Evolutionary conservation across 2,797 vertebrate genomes (phyloP), one percentile per base, ranked within the genome.

Genomic region (Sternotherus odoratus): DNA sequence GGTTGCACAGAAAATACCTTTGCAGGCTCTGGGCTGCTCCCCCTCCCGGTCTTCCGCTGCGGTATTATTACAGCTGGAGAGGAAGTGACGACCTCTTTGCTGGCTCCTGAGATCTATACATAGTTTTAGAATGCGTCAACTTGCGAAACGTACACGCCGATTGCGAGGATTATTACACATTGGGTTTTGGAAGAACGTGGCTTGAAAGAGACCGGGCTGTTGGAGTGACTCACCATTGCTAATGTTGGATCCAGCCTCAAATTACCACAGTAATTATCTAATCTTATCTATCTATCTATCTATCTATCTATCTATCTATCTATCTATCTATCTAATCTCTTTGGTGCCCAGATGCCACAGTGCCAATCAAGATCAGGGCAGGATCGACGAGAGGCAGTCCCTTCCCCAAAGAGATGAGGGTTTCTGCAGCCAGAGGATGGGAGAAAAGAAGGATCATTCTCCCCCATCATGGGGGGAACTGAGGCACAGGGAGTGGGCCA

Each of bases 61-160:
- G 21, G 69, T 78, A 72, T 85, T 91, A 93, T 93, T 87, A 91
- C 92, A 93, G 92, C 88, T 93, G 92, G 82, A 85, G 36, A 88
- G 85, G 88, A 91, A 93, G 87, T 91, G 82, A 88, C 85, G 60
- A 74, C 56, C 74, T 53, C 85, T 53, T 54, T 49, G 57, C 86
- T 88, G 83, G 86, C 78, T 85, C 80, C 66, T n/a, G 43, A 39
- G 33, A 17, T 72, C 33, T 79, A 24, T 87, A 12, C 56, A 49
- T 86, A 30, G 77, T 19, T 83, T 33, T 63, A n/a, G 51, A 74
- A 82, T 81, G 82, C 82, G 57, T 82, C 81, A 93, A 88, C 79
- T 88, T 88, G 48, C 69, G 72, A 87, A 93, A 51, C 77, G n/a
- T 43, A 79, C 26, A 24, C 51, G 49, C 48, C 36, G 49, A 81